Conservation (phyloP, 2,113 vertebrate species). For the Phasianus colchicus region DNA sequence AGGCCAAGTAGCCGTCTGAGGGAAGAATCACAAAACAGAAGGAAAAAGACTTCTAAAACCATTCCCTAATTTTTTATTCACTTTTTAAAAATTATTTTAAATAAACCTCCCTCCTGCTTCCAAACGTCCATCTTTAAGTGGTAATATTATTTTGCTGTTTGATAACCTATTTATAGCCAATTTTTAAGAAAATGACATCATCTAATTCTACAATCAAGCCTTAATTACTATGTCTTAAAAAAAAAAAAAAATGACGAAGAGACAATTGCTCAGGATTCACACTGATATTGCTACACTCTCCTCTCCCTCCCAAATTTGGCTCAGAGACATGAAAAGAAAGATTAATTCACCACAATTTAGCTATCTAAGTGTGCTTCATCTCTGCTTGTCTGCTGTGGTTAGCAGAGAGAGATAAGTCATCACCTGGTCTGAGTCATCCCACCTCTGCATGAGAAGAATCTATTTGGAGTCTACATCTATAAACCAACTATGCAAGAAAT, state of each 20-base stretch:
- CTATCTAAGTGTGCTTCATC: fast-evolving
- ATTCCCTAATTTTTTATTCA: not conserved
- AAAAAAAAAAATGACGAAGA: not conserved
- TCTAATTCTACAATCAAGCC: not conserved
- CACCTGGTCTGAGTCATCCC: not conserved
- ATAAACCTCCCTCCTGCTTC: not conserved
- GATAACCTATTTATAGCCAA: not conserved
- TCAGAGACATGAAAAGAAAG: not conserved
- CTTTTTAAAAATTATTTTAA: not conserved
- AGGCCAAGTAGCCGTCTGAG: conserved; percentile 62
- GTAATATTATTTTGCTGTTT: not conserved
- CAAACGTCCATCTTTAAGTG: not conserved
- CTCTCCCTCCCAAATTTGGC: not conserved
- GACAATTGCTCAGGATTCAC: not conserved
- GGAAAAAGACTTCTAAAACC: not conserved
- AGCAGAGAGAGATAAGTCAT: not conserved
- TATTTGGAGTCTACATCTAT: not conserved
- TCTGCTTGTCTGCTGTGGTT: not conserved
- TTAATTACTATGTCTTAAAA: not conserved
- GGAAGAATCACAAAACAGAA: conserved; percentile 26
- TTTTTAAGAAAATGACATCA: not conserved
- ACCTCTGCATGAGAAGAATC: not conserved
- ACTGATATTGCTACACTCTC: not conserved
- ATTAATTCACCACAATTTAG: not conserved
- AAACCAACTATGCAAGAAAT: not conserved